Evolutionary conservation across 2,888 invertebrate species (phyloP), one percentile per base, ranked within the genome.

Genomic region (Melanostoma mellinum): DNA sequence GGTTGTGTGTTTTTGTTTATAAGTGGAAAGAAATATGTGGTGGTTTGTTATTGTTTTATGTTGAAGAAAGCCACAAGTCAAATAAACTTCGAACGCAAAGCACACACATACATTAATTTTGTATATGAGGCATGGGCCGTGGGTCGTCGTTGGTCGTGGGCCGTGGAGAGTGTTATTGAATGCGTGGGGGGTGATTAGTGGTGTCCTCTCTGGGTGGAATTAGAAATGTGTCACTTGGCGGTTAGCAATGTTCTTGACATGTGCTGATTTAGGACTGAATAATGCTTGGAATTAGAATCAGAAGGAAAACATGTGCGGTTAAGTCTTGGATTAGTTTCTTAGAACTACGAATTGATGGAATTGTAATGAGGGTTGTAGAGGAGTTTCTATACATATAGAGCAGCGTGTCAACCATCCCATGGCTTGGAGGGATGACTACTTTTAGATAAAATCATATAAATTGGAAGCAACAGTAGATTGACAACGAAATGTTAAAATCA

Each of bases 51-150:
- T 68, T 75, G 58, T 68, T 68, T 60, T 58, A 44, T 38, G 61
- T 76, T 61, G 20, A 20, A 55, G n/a, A 35, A 48, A 61, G 20
- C 55, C 76, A 36, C 76, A 56, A 63, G 69, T 48, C 56, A 48
- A 48, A 55, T 56, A 56, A 55, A 63, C 48, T 55, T 63, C 6
- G 6, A 20, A 46, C 8, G 42, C 5, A 52, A 35, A 30, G 40
- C 74, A 74, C 10, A 46, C 40, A 10, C n/a, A 33, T 35, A 61
- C n/a, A 20, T 20, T 20, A 20, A 20, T 20, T 20, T 20, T 20
- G 20, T 20, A 20, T 20, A 20, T 20, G 20, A 20, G 20, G 20
- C 20, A 20, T 20, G 20, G 20, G 20, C 20, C 20, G 20, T 20
- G 20, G 20, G 20, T 46, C 30, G 68, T 50, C 48, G 42, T 60